Conservation (phyloP, 2,113 vertebrate species). For the Ivindomyrus marchei region DNA sequence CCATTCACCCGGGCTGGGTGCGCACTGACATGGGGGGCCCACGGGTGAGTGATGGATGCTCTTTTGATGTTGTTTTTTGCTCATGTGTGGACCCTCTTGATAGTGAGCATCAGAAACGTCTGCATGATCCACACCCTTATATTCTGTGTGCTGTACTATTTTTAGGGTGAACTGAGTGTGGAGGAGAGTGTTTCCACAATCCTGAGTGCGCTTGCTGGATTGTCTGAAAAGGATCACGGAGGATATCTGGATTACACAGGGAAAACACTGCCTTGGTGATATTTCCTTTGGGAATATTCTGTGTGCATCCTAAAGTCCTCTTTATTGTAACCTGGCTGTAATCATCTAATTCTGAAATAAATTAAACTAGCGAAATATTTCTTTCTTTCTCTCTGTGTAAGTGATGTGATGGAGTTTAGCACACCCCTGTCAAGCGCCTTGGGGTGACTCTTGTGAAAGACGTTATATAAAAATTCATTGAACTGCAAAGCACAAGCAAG, state of each 20-base stretch:
- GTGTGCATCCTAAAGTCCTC: not conserved
- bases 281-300: not conserved
- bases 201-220: constrained; percentile 29
- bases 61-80: not conserved
- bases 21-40: constrained; percentile 60
- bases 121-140: not conserved
- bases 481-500: not conserved
- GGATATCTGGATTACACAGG: constrained; percentile 38
- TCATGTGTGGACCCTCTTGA: not conserved
- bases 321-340: not conserved
- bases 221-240: constrained; percentile 41
- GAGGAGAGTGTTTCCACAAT: constrained; percentile 43
- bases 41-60: constrained; percentile 38
- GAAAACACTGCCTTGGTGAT: constrained; percentile 41
- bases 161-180: constrained; percentile 31
- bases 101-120: not conserved
- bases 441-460: not conserved
- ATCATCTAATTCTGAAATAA: not conserved
- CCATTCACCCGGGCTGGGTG: constrained; percentile 63
- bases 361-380: not conserved
- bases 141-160: not conserved
- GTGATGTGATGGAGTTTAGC: not conserved
- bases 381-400: not conserved
- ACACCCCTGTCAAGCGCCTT: not conserved
- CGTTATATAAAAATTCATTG: not conserved